phyloP scores from a whole-genome alignment of 2,888 invertebrate genomes.

The Cerastis leucographa region DNA sequence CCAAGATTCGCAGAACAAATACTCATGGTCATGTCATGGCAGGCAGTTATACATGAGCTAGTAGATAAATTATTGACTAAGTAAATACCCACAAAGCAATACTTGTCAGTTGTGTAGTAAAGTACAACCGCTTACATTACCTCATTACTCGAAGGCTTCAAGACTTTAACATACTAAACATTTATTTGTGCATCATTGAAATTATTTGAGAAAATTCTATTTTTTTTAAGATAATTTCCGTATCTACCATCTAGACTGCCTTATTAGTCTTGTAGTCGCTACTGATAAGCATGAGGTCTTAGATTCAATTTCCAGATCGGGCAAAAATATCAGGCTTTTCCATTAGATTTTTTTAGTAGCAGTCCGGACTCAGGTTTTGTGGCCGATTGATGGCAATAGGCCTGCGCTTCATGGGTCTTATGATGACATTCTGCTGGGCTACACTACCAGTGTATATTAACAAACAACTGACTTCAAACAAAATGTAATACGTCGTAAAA shows the following conservation, averaged over 20 bases:
- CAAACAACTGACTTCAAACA: too few relatives aligned
- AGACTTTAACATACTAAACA: not conserved
- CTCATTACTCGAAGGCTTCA: not conserved
- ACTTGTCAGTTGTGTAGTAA: slow-evolving; percentile 20
- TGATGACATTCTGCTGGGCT: too few relatives aligned
- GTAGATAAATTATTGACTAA: slow-evolving; percentile 17
- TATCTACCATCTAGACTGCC: not conserved
- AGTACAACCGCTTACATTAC: slow-evolving; percentile 7
- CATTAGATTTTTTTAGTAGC: not conserved
- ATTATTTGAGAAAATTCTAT: not conserved
- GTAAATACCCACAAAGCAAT: slow-evolving; percentile 15
- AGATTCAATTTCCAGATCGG: not conserved
- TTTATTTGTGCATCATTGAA: not conserved
- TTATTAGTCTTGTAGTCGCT: not conserved
- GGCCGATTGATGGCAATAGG: not conserved
- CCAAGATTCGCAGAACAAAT: not conserved
- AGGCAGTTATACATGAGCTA: slow-evolving; percentile 10
- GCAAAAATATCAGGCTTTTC: not conserved
- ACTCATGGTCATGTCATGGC: not conserved
- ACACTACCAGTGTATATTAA: too few relatives aligned
- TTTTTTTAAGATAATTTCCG: not conserved
- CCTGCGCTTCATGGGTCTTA: not conserved
- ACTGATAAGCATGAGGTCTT: not conserved
- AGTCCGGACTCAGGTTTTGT: not conserved
- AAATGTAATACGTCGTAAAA: too few relatives aligned